Conservation (phyloP, 1,140 invertebrate species). For the Cydia pomonella region DNA sequence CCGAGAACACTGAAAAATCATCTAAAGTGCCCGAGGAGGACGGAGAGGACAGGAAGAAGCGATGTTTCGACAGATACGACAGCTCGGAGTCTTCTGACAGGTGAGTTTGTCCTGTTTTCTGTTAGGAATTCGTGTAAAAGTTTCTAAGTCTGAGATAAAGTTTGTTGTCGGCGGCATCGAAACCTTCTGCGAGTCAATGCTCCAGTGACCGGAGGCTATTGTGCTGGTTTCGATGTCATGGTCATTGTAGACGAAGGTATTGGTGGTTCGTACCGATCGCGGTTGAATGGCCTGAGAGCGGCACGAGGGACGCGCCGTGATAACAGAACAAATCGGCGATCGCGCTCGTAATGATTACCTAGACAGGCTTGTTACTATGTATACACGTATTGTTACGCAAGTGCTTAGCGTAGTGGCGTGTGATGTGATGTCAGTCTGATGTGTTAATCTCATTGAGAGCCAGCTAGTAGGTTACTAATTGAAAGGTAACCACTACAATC, state of each 20-base stretch:
- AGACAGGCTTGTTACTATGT: slow-evolving; percentile 29
- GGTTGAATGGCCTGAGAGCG: slow-evolving; percentile 65
- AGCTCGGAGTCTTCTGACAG: slow-evolving; percentile 95
- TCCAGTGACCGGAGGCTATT: slow-evolving; percentile 77
- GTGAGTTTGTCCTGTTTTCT: slow-evolving; percentile 78
- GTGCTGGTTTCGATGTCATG: slow-evolving; percentile 75
- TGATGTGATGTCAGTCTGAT: slow-evolving; percentile 2
- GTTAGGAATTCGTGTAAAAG: slow-evolving; percentile 44
- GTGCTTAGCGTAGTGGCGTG: slow-evolving; percentile 22
- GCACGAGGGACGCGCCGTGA: slow-evolving; percentile 18
- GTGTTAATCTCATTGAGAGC: slow-evolving; percentile 8
- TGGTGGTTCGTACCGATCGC: slow-evolving; percentile 59
- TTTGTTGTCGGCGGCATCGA: slow-evolving; percentile 57
- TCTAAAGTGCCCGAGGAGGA: slow-evolving; percentile 45
- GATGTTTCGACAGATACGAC: slow-evolving; percentile 92
- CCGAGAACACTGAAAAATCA: slow-evolving; percentile 49
- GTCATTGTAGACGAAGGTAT: slow-evolving; percentile 64
- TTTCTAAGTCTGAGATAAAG: slow-evolving; percentile 32
- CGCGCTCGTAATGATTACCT: slow-evolving; percentile 40
- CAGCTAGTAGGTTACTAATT: neutral
- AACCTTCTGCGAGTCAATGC: slow-evolving; percentile 71
- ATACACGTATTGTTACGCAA: slow-evolving; percentile 31
- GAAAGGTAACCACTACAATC: too few relatives aligned
- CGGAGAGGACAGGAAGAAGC: slow-evolving; percentile 87
- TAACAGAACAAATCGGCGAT: slow-evolving; percentile 40